Evolutionary conservation across 2,888 invertebrate genomes (phyloP).

Genomic region (Mesochorus sp.): DNA sequence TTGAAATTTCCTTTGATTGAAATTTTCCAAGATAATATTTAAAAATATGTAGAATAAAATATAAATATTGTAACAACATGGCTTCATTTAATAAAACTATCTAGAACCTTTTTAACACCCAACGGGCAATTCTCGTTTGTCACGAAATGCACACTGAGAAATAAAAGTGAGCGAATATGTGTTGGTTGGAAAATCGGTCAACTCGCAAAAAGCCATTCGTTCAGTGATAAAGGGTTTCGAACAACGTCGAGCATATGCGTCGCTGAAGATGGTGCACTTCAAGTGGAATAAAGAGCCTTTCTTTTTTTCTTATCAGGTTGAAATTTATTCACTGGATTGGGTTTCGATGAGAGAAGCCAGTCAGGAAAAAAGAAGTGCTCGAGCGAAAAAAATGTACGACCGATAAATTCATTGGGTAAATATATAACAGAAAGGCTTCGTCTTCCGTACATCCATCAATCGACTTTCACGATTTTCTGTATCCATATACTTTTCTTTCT

Average conservation of each 20-base stretch:
- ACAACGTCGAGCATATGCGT: conserved; percentile 1
- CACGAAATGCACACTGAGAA: too few species aligned
- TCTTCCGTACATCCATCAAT: conserved; percentile 22
- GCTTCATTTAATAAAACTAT: too few species aligned
- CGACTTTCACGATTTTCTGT: conserved; percentile 49
- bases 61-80: too few species aligned
- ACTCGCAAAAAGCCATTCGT: conserved; percentile 29
- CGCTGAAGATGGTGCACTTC: conserved; percentile 25
- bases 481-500: too few species aligned
- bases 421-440: background rate
- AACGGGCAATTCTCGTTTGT: background rate
- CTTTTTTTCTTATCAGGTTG: conserved; percentile 10
- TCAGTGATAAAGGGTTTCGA: conserved; percentile 17
- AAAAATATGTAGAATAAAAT: too few species aligned
- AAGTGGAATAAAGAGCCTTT: conserved; percentile 50
- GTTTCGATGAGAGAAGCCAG: conserved; percentile 17
- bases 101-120: too few species aligned
- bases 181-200: conserved; percentile 20
- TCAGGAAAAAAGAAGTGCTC: background rate
- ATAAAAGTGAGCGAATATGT: too few species aligned
- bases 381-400: background rate
- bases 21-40: too few species aligned
- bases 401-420: background rate
- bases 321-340: conserved; percentile 41
- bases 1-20: too few species aligned